phyloP scores from a whole-genome alignment of 2,888 invertebrate genomes.

The Drosophila yooni region DNA sequence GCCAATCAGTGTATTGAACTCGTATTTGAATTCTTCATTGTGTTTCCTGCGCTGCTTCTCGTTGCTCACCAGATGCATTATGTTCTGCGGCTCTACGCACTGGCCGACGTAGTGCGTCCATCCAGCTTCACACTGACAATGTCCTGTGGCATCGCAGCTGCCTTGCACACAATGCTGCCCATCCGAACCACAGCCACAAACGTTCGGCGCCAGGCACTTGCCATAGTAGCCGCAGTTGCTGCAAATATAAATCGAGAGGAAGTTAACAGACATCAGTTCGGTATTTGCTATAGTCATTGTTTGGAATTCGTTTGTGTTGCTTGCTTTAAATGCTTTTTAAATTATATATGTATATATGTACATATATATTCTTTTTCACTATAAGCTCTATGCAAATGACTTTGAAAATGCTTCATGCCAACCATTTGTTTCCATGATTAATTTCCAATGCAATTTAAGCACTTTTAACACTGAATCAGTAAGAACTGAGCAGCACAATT shows the following conservation, averaged over 20 bases:
- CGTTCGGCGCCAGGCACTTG: slow-evolving; percentile 79
- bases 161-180: slow-evolving; percentile 73
- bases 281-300: background rate
- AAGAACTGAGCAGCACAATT: background rate
- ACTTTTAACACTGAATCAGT: background rate
- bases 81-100: slow-evolving; percentile 58
- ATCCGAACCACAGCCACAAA: slow-evolving; percentile 82
- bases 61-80: slow-evolving; percentile 53
- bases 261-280: background rate
- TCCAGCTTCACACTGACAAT: slow-evolving; percentile 71
- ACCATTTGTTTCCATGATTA: background rate
- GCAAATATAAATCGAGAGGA: background rate
- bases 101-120: slow-evolving; percentile 73
- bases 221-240: slow-evolving; percentile 82
- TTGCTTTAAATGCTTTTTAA: background rate
- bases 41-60: slow-evolving; percentile 54
- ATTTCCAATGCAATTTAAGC: background rate
- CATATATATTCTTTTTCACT: background rate
- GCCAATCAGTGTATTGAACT: slow-evolving; percentile 81
- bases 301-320: background rate
- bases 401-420: background rate
- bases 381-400: background rate
- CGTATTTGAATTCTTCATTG: slow-evolving; percentile 66
- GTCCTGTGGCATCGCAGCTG: slow-evolving; percentile 68
- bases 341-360: background rate